These are phyloP conservation scores for Oreochromis mossambicus DNA, from an alignment of 2,797 vertebrate species.

Conservation along the genomic window DNA sequence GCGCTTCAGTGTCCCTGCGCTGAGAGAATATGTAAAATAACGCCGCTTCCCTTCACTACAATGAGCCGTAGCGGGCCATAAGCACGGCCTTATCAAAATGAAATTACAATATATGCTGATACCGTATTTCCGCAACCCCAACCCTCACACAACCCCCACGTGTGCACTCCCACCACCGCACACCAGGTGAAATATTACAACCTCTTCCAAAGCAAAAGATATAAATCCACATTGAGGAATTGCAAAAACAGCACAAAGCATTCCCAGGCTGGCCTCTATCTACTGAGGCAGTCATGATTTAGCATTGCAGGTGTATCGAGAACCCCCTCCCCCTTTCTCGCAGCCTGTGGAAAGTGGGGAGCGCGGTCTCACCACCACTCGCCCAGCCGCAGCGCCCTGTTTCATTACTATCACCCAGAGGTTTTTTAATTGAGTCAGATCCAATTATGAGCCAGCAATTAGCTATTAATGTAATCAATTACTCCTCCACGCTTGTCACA, in stretches of 20 bases:
- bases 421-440: conserved; percentile 82
- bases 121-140: conserved; percentile 69
- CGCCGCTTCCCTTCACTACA: conserved; percentile 53
- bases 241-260: conserved; percentile 87
- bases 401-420: conserved; percentile 80
- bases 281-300: conserved; percentile 79
- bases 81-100: conserved; percentile 83
- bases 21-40: conserved; percentile 73
- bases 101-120: conserved; percentile 87
- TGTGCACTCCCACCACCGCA: conserved; percentile 64
- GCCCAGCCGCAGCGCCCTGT: conserved; percentile 59
- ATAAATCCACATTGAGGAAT: conserved; percentile 84
- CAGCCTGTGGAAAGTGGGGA: conserved; percentile 23
- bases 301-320: conserved; percentile 80
- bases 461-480: conserved; percentile 85
- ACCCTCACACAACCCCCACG: conserved; percentile 13
- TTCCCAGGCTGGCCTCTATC: conserved; percentile 76
- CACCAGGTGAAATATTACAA: conserved; percentile 82
- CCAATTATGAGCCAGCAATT: conserved; percentile 83
- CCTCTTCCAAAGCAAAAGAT: conserved; percentile 84
- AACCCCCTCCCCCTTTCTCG: conserved; percentile 16
- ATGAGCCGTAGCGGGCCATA: conserved; percentile 67
- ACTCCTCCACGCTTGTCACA: conserved; percentile 79
- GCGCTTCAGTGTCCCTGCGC: conserved; percentile 62
- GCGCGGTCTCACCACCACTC: conserved; percentile 11